These are phyloP conservation scores for Brachionus asplanchnoidis DNA, from an alignment of 1,140 invertebrate genomes.

Conservation along the genomic window DNA sequence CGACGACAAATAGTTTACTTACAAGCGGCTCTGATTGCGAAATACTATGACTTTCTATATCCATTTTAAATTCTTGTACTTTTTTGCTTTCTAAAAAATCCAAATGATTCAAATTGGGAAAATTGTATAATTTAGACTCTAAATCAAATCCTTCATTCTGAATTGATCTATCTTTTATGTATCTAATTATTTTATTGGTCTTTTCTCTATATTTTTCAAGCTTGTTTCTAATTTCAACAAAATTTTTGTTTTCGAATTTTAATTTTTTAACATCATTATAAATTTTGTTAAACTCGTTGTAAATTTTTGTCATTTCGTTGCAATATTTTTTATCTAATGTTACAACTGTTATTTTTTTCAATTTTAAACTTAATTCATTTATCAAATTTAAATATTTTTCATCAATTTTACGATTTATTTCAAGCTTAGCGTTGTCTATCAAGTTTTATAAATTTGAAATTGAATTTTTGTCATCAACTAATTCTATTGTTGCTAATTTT, in stretches of 20 bases:
- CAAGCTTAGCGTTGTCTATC: neutral
- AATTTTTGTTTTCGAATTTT: neutral
- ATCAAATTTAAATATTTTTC: neutral
- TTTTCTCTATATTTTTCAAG: neutral
- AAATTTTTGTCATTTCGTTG: neutral
- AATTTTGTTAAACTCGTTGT: neutral
- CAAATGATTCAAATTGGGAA: neutral
- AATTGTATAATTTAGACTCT: too few relatives aligned
- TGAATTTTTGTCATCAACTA: neutral
- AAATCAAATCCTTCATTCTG: neutral
- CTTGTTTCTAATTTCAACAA: neutral
- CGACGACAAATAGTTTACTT: neutral
- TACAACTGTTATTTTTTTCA: neutral
- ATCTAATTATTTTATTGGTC: neutral
- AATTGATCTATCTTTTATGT: neutral
- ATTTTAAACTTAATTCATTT: neutral
- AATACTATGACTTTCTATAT: neutral
- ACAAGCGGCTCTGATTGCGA: neutral
- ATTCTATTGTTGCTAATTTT: neutral
- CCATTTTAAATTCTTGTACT: neutral
- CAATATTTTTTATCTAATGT: neutral
- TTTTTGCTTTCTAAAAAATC: neutral
- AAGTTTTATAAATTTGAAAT: neutral
- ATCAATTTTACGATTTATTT: neutral
- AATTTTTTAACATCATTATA: neutral